These are phyloP conservation scores for Chromobotia macracanthus DNA, from an alignment of 2,797 vertebrate genomes.

Conservation along the genomic window DNA sequence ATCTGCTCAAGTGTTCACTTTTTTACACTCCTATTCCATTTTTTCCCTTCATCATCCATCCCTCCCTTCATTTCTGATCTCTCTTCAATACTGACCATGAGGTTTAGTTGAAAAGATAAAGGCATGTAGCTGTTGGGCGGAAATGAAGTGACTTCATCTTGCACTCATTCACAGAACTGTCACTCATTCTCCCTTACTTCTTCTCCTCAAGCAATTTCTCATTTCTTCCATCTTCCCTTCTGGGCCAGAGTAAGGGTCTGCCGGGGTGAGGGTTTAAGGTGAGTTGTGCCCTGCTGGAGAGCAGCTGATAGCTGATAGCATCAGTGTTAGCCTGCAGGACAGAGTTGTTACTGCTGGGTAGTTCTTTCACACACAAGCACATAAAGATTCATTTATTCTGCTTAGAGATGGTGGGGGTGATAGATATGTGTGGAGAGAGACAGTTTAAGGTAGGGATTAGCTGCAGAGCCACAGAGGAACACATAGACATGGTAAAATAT, in stretches of 20 bases:
- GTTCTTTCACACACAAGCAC: constrained; percentile 39
- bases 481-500: background rate
- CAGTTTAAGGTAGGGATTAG: background rate
- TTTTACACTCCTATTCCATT: background rate
- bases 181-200: constrained; percentile 9
- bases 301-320: constrained; percentile 53
- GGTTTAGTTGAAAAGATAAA: constrained; percentile 29
- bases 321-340: constrained; percentile 48
- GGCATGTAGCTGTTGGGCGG: constrained; percentile 25
- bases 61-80: background rate
- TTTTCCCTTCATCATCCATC: background rate
- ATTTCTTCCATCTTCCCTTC: constrained; percentile 15
- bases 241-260: constrained; percentile 28
- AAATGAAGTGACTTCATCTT: constrained; percentile 34
- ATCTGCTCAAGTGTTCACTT: background rate
- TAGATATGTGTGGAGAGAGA: constrained; percentile 28
- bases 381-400: constrained; percentile 26
- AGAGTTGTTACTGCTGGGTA: constrained; percentile 28
- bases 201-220: constrained; percentile 7
- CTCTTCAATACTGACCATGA: constrained; percentile 22
- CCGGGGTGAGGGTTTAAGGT: constrained; percentile 42
- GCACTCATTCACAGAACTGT: constrained; percentile 40
- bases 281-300: constrained; percentile 47
- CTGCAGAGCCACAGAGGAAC: background rate
- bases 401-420: constrained; percentile 28